These are phyloP conservation scores for Sigmodon hispidus DNA, from an alignment of 2,113 vertebrate species.

Conservation along the genomic window DNA sequence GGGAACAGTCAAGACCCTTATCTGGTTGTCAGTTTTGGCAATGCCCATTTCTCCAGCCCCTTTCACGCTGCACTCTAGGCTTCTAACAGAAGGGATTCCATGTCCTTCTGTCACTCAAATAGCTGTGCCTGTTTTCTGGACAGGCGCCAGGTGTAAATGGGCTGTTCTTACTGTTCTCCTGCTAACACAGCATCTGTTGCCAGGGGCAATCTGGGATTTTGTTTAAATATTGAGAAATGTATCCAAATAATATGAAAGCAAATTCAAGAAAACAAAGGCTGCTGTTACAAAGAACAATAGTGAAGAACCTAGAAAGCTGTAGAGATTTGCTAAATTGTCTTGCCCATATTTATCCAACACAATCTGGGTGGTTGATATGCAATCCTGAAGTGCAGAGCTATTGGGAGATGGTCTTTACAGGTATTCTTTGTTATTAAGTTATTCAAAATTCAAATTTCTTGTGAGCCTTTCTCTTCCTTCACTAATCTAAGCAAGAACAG, in stretches of 20 bases:
- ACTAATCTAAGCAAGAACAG: neutral
- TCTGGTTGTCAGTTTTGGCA: conserved; percentile 44
- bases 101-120: conserved; percentile 14
- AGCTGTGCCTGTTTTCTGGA: conserved; percentile 59
- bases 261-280: conserved; percentile 58
- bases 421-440: neutral
- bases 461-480: neutral
- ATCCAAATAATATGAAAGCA: conserved; percentile 43
- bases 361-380: rapidly evolving
- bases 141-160: conserved; percentile 48
- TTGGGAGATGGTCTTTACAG: neutral
- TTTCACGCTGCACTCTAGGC: neutral
- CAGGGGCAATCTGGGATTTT: neutral
- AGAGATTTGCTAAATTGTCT: neutral
- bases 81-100: neutral
- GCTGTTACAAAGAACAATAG: neutral
- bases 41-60: neutral
- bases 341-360: neutral
- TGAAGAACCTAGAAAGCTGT: neutral
- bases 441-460: neutral
- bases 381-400: neutral
- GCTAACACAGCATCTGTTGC: neutral
- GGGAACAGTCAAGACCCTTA: neutral
- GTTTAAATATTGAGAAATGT: conserved; percentile 50
- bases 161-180: conserved; percentile 10